phyloP scores from a whole-genome alignment of 2,113 vertebrate species.

The Tachycineta bicolor region DNA sequence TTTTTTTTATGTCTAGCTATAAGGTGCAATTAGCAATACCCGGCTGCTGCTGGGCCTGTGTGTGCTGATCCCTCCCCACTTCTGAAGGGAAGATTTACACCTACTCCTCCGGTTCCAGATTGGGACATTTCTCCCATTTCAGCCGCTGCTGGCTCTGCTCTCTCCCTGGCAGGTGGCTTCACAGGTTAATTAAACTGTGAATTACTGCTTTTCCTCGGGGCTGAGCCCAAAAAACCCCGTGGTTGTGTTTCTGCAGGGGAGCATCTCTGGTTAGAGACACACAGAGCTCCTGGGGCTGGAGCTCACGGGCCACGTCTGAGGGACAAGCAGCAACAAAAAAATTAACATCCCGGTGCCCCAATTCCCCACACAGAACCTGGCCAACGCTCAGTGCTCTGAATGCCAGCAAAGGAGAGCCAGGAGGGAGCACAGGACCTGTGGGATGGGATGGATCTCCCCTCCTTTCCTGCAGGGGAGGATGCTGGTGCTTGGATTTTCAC shows the following conservation, averaged over 20 bases:
- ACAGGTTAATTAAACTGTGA: background rate
- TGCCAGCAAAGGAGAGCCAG: background rate
- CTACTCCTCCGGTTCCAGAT: background rate
- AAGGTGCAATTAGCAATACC: background rate
- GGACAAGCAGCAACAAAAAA: conserved; percentile 17
- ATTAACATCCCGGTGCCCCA: background rate
- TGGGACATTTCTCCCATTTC: conserved; percentile 5
- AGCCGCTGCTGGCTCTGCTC: background rate
- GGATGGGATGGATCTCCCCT: background rate
- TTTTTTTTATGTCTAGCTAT: background rate
- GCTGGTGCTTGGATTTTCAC: background rate
- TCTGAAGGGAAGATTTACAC: background rate
- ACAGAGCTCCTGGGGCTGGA: background rate
- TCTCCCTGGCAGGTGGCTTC: background rate
- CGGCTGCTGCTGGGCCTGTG: background rate
- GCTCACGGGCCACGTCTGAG: background rate
- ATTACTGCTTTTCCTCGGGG: background rate
- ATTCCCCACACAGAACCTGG: background rate
- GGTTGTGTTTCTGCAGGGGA: background rate
- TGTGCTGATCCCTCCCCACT: background rate
- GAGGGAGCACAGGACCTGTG: background rate
- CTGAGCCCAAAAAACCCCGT: background rate
- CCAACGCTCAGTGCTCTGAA: background rate
- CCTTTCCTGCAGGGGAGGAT: background rate
- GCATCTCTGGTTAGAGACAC: background rate